Evolutionary conservation across 2,113 vertebrate species (phyloP).

Genomic region (Hippocampus mohnikei): DNA sequence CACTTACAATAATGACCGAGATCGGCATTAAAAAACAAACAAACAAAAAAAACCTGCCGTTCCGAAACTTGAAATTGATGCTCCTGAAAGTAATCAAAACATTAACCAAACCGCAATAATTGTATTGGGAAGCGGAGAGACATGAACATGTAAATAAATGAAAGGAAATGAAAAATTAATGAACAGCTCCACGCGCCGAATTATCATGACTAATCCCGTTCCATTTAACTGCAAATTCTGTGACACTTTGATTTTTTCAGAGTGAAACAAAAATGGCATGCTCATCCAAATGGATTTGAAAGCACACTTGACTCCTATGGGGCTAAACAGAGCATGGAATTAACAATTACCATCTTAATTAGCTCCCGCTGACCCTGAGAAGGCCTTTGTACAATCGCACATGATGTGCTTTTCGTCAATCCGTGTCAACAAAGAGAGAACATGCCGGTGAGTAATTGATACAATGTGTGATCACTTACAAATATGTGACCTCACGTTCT

Average conservation of each 20-base stretch:
- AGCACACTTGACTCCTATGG: background rate
- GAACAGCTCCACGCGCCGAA: background rate
- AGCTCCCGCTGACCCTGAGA: conserved; percentile 26
- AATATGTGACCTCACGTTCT: conserved; percentile 15
- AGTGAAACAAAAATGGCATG: conserved; percentile 13
- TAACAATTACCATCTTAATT: conserved; percentile 54
- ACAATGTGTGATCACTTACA: conserved; percentile 21
- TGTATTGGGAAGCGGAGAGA: background rate
- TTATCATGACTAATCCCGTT: background rate
- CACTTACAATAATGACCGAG: no score
- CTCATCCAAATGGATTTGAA: conserved; percentile 8
- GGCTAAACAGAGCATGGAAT: conserved; percentile 45
- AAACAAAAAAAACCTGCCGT: no score
- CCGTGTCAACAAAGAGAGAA: conserved; percentile 11
- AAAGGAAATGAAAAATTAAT: background rate
- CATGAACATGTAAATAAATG: background rate
- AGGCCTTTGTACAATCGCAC: conserved; percentile 25
- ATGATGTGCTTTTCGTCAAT: background rate
- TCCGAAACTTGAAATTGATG: background rate
- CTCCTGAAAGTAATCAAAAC: background rate
- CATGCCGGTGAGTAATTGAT: conserved; percentile 38
- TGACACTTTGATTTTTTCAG: conserved; percentile 21
- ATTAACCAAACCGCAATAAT: background rate
- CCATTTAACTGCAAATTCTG: background rate
- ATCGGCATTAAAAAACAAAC: background rate